Evolutionary conservation across 1,140 invertebrate species (phyloP).

Genomic region (Nasonia longicornis): DNA sequence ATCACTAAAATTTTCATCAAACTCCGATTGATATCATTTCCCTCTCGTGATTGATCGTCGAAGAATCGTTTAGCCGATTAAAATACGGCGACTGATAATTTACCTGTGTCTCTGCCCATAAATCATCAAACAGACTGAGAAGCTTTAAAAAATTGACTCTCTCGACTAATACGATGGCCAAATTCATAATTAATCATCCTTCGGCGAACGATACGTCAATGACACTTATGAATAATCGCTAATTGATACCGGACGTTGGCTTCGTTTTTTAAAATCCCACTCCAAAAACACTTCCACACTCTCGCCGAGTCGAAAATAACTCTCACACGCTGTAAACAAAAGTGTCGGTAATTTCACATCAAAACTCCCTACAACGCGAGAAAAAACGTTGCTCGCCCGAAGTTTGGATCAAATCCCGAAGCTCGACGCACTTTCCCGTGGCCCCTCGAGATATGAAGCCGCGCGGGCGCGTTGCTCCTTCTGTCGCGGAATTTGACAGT

Average conservation of each 20-base stretch:
- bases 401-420: not conserved
- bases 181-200: not conserved
- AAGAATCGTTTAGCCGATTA: no score
- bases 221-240: not conserved
- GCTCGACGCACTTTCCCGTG: not conserved
- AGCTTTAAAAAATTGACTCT: not conserved
- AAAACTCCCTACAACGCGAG: not conserved
- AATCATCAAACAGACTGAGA: no score
- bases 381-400: not conserved
- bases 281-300: no score
- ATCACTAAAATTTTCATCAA: no score
- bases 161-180: not conserved
- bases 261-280: not conserved
- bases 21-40: no score
- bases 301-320: not conserved
- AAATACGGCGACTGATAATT: no score
- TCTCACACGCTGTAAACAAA: no score
- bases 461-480: not conserved
- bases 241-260: not conserved
- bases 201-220: not conserved
- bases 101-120: no score
- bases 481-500: slow-evolving; percentile 34
- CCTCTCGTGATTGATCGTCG: no score
- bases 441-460: not conserved
- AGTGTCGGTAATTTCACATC: not conserved